Evolutionary conservation across 2,888 invertebrate species (phyloP).

Genomic region (Pheosia gnoma): DNA sequence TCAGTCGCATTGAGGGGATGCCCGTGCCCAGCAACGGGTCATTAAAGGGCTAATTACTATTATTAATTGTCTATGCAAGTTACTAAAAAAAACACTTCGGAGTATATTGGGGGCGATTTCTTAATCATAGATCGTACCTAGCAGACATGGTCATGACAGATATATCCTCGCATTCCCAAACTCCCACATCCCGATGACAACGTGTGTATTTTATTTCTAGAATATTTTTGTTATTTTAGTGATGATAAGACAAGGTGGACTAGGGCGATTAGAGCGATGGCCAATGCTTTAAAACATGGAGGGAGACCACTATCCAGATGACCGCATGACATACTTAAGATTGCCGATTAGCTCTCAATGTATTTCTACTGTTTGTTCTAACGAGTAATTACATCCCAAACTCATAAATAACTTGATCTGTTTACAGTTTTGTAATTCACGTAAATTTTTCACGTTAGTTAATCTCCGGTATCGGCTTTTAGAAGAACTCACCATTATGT

Average conservation of each 20-base stretch:
- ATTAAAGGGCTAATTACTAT: no score
- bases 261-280: not conserved
- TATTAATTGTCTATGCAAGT: no score
- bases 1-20: no score
- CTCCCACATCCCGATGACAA: conserved; percentile 13
- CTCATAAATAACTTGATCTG: no score
- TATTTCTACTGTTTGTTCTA: no score
- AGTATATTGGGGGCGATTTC: not conserved
- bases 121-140: not conserved
- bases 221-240: not conserved
- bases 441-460: no score
- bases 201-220: conserved; percentile 4
- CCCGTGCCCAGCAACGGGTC: no score
- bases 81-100: not conserved
- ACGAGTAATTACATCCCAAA: no score
- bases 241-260: not conserved
- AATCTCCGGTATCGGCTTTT: no score
- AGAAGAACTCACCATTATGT: no score
- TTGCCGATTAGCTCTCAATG: not conserved
- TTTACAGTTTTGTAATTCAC: no score
- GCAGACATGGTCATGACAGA: conserved; percentile 3
- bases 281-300: not conserved
- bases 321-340: not conserved
- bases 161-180: conserved; percentile 15
- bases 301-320: not conserved